Percentiles rank a stretch among this genome's conserved stretches.
Evolutionary conservation across 1,140 invertebrate species (phyloP).

Genomic region (Neodiprion pinetum): DNA sequence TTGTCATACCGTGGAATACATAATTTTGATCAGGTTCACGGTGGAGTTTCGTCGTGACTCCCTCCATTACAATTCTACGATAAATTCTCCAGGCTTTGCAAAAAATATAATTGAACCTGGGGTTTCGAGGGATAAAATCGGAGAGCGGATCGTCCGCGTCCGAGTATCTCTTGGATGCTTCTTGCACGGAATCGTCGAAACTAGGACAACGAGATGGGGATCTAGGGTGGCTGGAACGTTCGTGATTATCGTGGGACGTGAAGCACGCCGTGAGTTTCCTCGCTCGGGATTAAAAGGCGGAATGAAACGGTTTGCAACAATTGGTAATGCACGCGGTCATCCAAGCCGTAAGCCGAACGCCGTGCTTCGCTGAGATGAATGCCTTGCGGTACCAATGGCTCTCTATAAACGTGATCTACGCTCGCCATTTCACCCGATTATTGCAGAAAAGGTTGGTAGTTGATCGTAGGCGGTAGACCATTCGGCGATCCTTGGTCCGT

Average conservation of each 20-base stretch:
- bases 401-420: neutral
- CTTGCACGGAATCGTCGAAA: neutral
- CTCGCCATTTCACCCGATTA: neutral
- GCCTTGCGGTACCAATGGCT: neutral
- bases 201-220: neutral
- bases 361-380: neutral
- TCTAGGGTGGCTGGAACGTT: neutral
- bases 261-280: neutral
- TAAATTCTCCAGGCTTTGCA: too few relatives aligned
- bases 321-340: neutral
- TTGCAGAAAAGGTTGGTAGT: neutral
- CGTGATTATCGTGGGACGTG: conserved; percentile 4
- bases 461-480: neutral
- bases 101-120: too few relatives aligned
- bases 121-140: too few relatives aligned
- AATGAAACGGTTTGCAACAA: neutral
- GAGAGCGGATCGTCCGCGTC: too few relatives aligned
- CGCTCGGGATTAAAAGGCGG: too few relatives aligned
- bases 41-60: too few relatives aligned
- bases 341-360: neutral
- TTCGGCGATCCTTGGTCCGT: too few relatives aligned
- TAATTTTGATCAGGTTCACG: too few relatives aligned
- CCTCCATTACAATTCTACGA: too few relatives aligned
- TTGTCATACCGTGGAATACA: too few relatives aligned
- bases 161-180: too few relatives aligned